phyloP scores from a whole-genome alignment of 1,140 invertebrate species.

The Streblospio benedicti region DNA sequence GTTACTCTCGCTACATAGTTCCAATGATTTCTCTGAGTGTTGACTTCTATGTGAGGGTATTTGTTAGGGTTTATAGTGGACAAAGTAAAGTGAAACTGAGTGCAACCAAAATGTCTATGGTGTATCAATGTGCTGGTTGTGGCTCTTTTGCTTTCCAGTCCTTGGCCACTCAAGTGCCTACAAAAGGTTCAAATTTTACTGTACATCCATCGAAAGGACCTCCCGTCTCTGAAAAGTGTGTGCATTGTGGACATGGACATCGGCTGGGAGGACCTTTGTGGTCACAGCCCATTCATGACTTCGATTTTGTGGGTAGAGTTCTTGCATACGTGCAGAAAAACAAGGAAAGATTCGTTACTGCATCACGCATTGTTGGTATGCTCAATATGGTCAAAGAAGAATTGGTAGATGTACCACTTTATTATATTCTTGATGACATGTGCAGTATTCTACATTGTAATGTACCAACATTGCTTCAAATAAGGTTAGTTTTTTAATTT shows the following conservation, averaged over 20 bases:
- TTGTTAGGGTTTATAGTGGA: conserved; percentile 74
- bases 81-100: conserved; percentile 70
- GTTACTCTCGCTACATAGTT: conserved; percentile 84
- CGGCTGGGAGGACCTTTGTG: conserved; percentile 90
- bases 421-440: conserved; percentile 65
- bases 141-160: conserved; percentile 68
- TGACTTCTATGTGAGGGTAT: conserved; percentile 95
- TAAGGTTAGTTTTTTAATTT: conserved; percentile 10
- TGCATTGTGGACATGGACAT: conserved; percentile 65
- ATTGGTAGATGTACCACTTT: conserved; percentile 72
- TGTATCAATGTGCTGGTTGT: conserved; percentile 84
- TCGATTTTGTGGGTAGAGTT: conserved; percentile 61
- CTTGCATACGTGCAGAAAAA: conserved; percentile 38
- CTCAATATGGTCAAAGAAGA: conserved; percentile 58
- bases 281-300: conserved; percentile 73
- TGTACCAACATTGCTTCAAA: conserved; percentile 6
- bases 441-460: conserved; percentile 56
- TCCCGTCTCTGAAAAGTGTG: conserved; percentile 58
- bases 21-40: conserved; percentile 85
- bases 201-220: conserved; percentile 61
- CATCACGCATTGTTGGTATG: conserved; percentile 61
- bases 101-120: conserved; percentile 67
- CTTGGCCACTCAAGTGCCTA: conserved; percentile 54
- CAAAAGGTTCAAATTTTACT: conserved; percentile 48
- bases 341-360: conserved; percentile 51